A percentile compares a stretch with the other conserved stretches of the same genome.
Conservation (phyloP, 37 sponge, comb jelly and placozoan species). For the Halisarca cf. caerulea region DNA sequence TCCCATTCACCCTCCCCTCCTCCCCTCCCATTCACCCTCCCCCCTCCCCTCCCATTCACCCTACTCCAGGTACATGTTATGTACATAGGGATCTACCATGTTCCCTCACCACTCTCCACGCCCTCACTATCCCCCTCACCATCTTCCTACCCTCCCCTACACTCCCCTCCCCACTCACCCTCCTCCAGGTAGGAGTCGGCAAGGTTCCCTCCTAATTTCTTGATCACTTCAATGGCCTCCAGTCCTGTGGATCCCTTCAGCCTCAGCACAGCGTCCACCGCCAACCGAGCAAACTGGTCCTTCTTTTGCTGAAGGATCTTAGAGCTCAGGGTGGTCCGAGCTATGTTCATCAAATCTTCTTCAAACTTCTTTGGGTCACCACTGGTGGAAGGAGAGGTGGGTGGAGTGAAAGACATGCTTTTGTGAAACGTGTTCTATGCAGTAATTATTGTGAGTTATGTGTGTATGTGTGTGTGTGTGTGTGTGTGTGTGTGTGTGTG, state of each 20-base stretch:
- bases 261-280: constrained; percentile 91
- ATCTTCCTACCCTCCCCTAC: not conserved
- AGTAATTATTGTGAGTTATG: not conserved
- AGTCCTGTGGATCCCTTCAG: constrained; percentile 81
- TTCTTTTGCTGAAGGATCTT: constrained; percentile 95
- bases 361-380: constrained; percentile 51
- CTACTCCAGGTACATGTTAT: no score
- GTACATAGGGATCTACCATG: no score
- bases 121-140: not conserved
- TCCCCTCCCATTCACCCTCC: no score
- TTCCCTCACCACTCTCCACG: no score
- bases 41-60: no score
- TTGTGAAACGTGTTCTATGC: no score
- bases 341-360: constrained; percentile 94
- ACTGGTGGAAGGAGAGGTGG: constrained; percentile 30
- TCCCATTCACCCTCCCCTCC: no score
- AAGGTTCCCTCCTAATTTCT: constrained; percentile 90
- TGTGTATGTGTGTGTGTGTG: no score
- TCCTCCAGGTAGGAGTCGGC: constrained; percentile 96
- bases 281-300: constrained; percentile 91
- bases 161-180: no score
- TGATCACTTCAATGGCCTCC: constrained; percentile 94
- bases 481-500: no score
- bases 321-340: constrained; percentile 95
- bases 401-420: no score